Evolutionary conservation across 1,140 invertebrate genomes (phyloP).

Genomic region (Neodiprion fabricii): DNA sequence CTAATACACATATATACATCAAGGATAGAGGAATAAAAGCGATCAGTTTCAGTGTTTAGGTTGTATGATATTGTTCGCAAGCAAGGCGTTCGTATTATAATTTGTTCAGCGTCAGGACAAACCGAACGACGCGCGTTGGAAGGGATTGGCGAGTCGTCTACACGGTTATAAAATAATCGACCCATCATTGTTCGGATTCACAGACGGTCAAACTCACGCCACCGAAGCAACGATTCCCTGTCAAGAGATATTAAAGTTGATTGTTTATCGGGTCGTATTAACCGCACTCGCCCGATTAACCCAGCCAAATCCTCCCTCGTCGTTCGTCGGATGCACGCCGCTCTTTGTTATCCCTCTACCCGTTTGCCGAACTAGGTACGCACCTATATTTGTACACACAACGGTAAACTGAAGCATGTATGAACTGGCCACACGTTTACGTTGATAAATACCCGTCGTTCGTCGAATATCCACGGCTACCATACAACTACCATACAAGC

Average conservation of each 20-base stretch:
- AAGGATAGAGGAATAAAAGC: too few relatives aligned
- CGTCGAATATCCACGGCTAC: background rate
- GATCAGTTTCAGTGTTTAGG: too few relatives aligned
- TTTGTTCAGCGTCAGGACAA: background rate
- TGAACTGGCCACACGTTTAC: too few relatives aligned
- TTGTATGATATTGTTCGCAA: too few relatives aligned
- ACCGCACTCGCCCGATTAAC: background rate
- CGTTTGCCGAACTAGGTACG: too few relatives aligned
- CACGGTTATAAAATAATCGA: background rate
- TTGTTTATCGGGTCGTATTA: background rate
- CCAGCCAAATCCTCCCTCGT: background rate
- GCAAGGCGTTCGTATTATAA: background rate
- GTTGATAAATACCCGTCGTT: too few relatives aligned
- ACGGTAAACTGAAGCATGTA: too few relatives aligned
- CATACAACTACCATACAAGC: background rate
- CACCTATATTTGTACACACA: too few relatives aligned
- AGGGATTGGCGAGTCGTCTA: background rate
- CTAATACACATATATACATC: too few relatives aligned
- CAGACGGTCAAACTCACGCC: background rate
- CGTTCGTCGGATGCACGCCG: background rate
- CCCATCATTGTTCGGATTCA: background rate
- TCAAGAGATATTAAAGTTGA: constrained; percentile 3
- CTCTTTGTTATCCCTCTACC: too few relatives aligned
- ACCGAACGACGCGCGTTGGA: background rate
- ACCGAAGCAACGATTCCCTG: background rate